These are phyloP conservation scores for Drosophila sp. DNA, from an alignment of 1,140 invertebrate species.

Conservation along the genomic window DNA sequence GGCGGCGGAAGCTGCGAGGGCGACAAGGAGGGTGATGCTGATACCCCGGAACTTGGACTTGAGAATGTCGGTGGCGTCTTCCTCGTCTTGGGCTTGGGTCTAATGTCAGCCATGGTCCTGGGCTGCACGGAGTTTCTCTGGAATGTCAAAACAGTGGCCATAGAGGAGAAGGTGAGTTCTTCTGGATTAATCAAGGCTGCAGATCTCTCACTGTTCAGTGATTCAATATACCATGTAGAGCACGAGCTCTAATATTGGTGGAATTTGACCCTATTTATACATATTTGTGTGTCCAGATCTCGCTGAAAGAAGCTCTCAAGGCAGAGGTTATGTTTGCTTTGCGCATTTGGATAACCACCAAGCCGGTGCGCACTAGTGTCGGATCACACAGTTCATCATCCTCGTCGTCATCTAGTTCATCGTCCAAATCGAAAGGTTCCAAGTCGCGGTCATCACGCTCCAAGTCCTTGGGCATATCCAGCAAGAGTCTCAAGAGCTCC, in stretches of 20 bases:
- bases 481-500: slow-evolving; percentile 65
- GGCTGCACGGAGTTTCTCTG: slow-evolving; percentile 88
- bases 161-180: slow-evolving; percentile 85
- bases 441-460: slow-evolving; percentile 59
- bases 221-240: too few species aligned
- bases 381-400: slow-evolving; percentile 51
- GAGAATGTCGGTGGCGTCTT: slow-evolving; percentile 91
- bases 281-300: too few species aligned
- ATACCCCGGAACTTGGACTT: slow-evolving; percentile 85
- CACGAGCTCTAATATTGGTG: not conserved
- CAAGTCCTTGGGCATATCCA: slow-evolving; percentile 67
- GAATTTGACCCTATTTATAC: too few species aligned
- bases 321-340: slow-evolving; percentile 87
- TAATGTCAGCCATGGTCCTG: slow-evolving; percentile 85
- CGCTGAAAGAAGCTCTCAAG: slow-evolving; percentile 86
- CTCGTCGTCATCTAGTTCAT: slow-evolving; percentile 47
- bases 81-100: slow-evolving; percentile 87
- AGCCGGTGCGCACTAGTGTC: slow-evolving; percentile 72
- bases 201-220: too few species aligned
- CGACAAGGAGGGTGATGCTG: slow-evolving; percentile 64
- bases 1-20: slow-evolving; percentile 73
- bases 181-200: not conserved
- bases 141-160: slow-evolving; percentile 87
- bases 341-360: slow-evolving; percentile 85
- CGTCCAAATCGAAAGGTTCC: slow-evolving; percentile 55